phyloP scores from a whole-genome alignment of 2,797 vertebrate species.

The Potorous gilbertii region DNA sequence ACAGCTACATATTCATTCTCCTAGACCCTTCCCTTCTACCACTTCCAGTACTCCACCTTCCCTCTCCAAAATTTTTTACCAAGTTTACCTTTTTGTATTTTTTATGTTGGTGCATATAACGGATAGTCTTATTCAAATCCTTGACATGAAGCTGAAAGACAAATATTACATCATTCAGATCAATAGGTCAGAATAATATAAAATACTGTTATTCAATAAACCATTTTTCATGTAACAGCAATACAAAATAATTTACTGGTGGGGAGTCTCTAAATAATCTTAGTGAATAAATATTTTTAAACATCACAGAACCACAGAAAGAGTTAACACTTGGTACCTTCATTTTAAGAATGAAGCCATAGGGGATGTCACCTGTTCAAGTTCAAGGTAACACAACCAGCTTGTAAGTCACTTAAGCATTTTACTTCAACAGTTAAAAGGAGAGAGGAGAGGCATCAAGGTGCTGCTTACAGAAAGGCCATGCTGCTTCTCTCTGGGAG shows the following conservation, averaged over 20 bases:
- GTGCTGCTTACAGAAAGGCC: not conserved
- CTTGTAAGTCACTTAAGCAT: not conserved
- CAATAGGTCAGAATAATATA: not conserved
- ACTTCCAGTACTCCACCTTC: too few species aligned
- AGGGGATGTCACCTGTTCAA: not conserved
- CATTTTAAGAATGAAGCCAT: not conserved
- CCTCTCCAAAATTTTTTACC: not conserved
- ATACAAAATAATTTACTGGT: not conserved
- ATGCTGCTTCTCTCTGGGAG: not conserved
- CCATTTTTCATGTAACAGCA: not conserved
- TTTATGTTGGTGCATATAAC: slow-evolving; percentile 91
- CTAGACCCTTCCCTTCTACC: not conserved
- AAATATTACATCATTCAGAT: not conserved
- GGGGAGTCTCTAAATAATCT: not conserved
- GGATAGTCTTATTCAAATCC: slow-evolving; percentile 91
- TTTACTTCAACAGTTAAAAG: not conserved
- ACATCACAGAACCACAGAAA: not conserved
- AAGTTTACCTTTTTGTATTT: slow-evolving; percentile 91
- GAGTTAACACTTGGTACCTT: not conserved
- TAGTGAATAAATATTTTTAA: not conserved
- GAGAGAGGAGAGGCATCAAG: not conserved
- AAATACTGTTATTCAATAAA: not conserved
- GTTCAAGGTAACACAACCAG: not conserved
- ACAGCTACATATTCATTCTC: not conserved
- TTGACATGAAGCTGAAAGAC: slow-evolving; percentile 88